Percentiles rank a stretch among this genome's conserved stretches.
Conservation (phyloP, 2,888 invertebrate genomes). For the Onthophagus sagittarius region DNA sequence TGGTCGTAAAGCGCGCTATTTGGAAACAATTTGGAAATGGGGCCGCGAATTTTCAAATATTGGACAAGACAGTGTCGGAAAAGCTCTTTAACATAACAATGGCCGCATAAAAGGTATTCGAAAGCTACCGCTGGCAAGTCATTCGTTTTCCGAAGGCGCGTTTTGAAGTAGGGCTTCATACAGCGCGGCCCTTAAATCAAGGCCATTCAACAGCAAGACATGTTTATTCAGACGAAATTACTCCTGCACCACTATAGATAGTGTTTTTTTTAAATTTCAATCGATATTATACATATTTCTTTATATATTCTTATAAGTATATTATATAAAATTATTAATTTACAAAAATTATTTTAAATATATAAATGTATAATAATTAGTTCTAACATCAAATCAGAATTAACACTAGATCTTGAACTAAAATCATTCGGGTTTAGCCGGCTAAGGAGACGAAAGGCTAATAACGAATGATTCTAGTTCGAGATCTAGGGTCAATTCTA, state of each 20-base stretch:
- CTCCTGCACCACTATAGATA: background rate
- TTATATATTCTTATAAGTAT: background rate
- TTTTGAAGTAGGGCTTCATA: background rate
- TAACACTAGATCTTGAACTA: too few relatives aligned
- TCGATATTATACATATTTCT: background rate
- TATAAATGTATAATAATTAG: too few relatives aligned
- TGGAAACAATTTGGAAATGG: background rate
- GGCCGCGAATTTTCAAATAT: background rate
- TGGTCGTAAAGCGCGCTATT: background rate
- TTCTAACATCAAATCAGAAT: too few relatives aligned
- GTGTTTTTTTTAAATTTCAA: background rate
- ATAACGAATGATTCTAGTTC: too few relatives aligned
- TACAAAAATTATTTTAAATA: too few relatives aligned
- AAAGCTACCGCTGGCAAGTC: background rate
- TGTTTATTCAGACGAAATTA: background rate
- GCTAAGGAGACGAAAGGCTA: too few relatives aligned
- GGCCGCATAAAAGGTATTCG: background rate
- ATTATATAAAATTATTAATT: too few relatives aligned
- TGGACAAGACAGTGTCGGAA: background rate
- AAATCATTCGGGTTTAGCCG: too few relatives aligned
- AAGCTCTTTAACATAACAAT: background rate
- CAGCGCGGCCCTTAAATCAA: background rate
- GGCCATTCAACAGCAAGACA: background rate
- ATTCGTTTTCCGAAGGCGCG: background rate
- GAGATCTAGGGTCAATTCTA: too few relatives aligned